Conservation (phyloP, 2,888 invertebrate genomes). For the Eustalomyia histrio region DNA sequence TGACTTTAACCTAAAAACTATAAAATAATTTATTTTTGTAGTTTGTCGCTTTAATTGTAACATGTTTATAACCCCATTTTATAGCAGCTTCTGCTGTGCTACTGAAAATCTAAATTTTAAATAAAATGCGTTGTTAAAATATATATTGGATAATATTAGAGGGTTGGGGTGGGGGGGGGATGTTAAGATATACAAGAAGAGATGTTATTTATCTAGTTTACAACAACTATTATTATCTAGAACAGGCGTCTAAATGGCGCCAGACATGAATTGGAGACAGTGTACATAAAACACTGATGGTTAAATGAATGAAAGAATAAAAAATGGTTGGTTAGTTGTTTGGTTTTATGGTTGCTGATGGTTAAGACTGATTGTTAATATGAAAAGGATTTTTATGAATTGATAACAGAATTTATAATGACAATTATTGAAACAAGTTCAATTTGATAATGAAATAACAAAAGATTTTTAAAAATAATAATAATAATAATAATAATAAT, state of each 20-base stretch:
- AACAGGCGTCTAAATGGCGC: conserved; percentile 75
- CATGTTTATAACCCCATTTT: too few relatives aligned
- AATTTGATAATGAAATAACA: neutral
- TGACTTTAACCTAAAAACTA: too few relatives aligned
- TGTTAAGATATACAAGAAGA: neutral
- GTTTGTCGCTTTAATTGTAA: too few relatives aligned
- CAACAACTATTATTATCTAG: conserved; percentile 66
- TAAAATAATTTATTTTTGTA: too few relatives aligned
- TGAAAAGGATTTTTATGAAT: neutral
- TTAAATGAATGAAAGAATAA: neutral
- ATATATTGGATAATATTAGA: neutral
- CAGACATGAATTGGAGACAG: conserved; percentile 62
- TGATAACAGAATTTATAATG: neutral
- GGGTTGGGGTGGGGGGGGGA: too few relatives aligned
- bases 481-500: neutral
- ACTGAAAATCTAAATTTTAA: neutral
- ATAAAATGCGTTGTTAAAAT: neutral
- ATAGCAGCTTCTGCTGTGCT: neutral
- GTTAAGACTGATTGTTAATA: neutral
- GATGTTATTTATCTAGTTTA: conserved; percentile 39
- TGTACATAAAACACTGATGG: conserved; percentile 2
- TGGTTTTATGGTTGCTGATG: neutral
- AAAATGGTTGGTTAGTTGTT: neutral
- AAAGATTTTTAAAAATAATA: neutral
- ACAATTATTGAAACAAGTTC: neutral